Percentiles rank a stretch among this genome's conserved stretches.
phyloP scores from a whole-genome alignment of 2,888 invertebrate species.

The Phyllotreta cruciferae region DNA sequence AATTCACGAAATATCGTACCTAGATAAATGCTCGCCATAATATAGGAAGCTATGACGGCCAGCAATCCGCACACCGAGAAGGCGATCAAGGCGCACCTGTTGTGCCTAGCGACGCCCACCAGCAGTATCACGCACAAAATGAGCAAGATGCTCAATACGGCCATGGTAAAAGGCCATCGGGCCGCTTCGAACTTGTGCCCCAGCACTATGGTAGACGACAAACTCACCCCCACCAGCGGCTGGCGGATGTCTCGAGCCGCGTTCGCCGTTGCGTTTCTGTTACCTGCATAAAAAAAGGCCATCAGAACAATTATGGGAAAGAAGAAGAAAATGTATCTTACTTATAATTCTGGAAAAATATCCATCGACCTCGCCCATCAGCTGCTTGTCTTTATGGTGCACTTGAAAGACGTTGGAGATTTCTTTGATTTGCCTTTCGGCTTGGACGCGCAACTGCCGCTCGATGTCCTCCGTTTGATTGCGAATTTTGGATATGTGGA shows the following conservation, averaged over 20 bases:
- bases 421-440: constrained; percentile 69
- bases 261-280: constrained; percentile 76
- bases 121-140: constrained; percentile 88
- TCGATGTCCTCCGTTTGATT: constrained; percentile 84
- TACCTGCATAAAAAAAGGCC: too few species aligned
- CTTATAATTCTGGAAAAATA: constrained; percentile 74
- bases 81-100: constrained; percentile 86
- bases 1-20: constrained; percentile 1
- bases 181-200: constrained; percentile 75
- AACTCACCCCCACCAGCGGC: constrained; percentile 70
- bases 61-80: constrained; percentile 87
- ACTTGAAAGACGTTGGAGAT: constrained; percentile 80
- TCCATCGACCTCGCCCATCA: constrained; percentile 73
- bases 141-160: constrained; percentile 82
- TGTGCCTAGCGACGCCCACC: constrained; percentile 88
- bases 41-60: constrained; percentile 88
- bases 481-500: constrained; percentile 78
- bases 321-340: constrained; percentile 13
- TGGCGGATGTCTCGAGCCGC: constrained; percentile 79
- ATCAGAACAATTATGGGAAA: too few species aligned
- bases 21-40: constrained; percentile 86
- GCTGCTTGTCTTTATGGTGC: constrained; percentile 81
- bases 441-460: constrained; percentile 68
- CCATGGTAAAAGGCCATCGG: constrained; percentile 91
- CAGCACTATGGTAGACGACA: constrained; percentile 67